Conservation (phyloP, 1,140 invertebrate genomes). For the Babylonia areolata region DNA sequence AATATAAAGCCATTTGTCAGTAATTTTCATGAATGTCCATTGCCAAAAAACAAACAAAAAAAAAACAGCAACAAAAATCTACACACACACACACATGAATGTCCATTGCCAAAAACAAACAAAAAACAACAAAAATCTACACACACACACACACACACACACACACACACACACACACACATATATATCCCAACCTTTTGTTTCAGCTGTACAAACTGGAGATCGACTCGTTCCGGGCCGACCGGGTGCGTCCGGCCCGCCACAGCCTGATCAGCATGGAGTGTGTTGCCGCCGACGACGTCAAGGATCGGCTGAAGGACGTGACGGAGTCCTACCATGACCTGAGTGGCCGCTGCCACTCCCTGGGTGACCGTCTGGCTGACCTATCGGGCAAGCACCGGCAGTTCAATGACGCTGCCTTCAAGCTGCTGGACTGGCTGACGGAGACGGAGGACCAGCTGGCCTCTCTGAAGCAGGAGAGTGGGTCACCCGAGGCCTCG, state of each 20-base stretch:
- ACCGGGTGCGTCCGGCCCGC: conserved; percentile 61
- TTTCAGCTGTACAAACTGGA: conserved; percentile 69
- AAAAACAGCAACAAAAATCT: no score
- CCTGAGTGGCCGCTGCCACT: conserved; percentile 78
- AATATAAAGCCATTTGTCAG: no score
- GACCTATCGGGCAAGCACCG: conserved; percentile 88
- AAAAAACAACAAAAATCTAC: no score
- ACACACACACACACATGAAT: no score
- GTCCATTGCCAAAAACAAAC: no score
- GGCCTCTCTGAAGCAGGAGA: conserved; percentile 85
- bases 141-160: no score
- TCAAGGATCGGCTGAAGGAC: conserved; percentile 67
- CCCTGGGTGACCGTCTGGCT: conserved; percentile 87
- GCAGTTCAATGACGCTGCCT: conserved; percentile 89
- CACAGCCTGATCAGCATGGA: conserved; percentile 71
- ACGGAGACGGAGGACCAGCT: conserved; percentile 87
- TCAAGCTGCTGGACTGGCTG: conserved; percentile 90
- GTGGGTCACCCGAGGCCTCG: conserved; percentile 89
- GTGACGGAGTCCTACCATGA: conserved; percentile 81
- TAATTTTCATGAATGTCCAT: no score
- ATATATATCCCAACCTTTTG: no score
- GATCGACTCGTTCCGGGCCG: conserved; percentile 70
- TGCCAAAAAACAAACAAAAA: no score
- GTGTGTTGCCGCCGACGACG: conserved; percentile 65
- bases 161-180: no score